Percentiles rank a stretch among this genome's conserved stretches.
phyloP scores from a whole-genome alignment of 2,113 vertebrate species.

The Cebus imitator region DNA sequence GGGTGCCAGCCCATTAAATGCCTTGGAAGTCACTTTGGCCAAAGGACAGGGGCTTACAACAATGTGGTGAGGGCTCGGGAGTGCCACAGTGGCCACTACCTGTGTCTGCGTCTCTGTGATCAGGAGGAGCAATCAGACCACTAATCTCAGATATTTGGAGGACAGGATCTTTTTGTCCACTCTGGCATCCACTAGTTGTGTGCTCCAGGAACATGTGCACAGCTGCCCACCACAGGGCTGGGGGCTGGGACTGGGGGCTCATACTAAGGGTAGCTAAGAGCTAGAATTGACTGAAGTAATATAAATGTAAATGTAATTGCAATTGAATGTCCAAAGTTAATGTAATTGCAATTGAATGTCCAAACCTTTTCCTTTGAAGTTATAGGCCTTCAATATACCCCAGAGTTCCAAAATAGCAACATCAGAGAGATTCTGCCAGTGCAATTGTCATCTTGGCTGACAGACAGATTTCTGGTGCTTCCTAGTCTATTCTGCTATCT shows the following conservation, averaged over 20 bases:
- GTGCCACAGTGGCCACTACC: neutral
- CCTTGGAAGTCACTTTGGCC: neutral
- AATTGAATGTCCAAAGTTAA: neutral
- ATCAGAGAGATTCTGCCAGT: neutral
- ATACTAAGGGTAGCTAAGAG: neutral
- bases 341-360: neutral
- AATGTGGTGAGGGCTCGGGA: too few relatives aligned
- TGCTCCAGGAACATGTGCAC: neutral
- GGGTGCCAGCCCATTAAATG: neutral
- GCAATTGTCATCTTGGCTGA: neutral
- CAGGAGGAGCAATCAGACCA: neutral
- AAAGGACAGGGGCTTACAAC: neutral
- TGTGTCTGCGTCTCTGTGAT: neutral
- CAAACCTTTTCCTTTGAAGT: neutral
- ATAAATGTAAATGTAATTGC: neutral
- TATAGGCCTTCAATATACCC: neutral
- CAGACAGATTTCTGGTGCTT: neutral
- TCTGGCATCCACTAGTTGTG: neutral
- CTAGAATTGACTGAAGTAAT: neutral
- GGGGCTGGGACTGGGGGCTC: neutral
- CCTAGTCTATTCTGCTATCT: too few relatives aligned
- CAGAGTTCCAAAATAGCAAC: neutral
- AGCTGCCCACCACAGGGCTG: neutral
- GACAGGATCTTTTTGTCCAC: neutral
- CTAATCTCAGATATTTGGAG: neutral